A percentile compares a stretch with the other conserved stretches of the same genome.
Evolutionary conservation across 2,113 vertebrate species (phyloP).

Genomic region (Zootoca vivipara): DNA sequence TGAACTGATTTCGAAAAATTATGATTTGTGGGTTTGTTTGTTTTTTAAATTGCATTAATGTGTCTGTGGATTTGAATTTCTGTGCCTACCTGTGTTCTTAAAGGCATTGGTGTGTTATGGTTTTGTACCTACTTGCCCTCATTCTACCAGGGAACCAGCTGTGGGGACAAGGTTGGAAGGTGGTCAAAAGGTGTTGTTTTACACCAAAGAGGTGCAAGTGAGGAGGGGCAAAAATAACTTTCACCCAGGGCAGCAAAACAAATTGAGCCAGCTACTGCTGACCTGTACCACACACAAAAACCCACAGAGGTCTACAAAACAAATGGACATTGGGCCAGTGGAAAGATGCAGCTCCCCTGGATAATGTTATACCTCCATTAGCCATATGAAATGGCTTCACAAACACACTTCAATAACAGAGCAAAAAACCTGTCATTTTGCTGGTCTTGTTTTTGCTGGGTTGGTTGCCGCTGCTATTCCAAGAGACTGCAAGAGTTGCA

Average conservation of each 20-base stretch:
- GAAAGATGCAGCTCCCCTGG: not conserved
- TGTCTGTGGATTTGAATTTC: not conserved
- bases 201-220: not conserved
- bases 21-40: not conserved
- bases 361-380: not conserved
- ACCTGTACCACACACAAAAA: not conserved
- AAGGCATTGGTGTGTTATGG: not conserved
- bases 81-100: not conserved
- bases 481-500: not conserved
- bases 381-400: not conserved
- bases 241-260: not conserved
- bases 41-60: not conserved
- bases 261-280: not conserved
- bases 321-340: not conserved
- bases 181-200: not conserved
- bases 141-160: not conserved
- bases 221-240: not conserved
- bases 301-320: not conserved
- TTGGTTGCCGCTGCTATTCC: not conserved
- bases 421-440: not conserved
- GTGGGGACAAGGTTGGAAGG: not conserved
- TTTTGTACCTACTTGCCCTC: not conserved
- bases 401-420: not conserved
- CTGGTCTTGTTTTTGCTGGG: not conserved
- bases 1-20: not conserved